Base-by-base conservation (phyloP, 1,140 invertebrate species). In the Drosophila kikkawai region DNA sequence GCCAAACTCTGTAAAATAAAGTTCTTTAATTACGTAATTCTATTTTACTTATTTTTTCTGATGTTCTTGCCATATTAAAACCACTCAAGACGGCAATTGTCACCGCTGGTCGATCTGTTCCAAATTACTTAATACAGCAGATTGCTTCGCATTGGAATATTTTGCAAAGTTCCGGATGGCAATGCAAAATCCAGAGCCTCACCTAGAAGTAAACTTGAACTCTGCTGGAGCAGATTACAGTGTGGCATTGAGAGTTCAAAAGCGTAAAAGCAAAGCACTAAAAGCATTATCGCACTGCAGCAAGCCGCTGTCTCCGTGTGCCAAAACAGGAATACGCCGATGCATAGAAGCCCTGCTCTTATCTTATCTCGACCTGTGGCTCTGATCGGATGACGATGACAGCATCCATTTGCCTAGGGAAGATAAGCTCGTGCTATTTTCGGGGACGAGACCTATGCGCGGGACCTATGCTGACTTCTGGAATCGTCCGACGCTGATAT, bases 401-500 rank as follows among this genome's bases (percentile, higher is more conserved):
- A 48, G 59, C 65, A 48, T 48, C 58, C 13, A 22, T 34, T 37
- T 4, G 26, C 15, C 32, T 5, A 15, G 6, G 8, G 11, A 66
- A 48, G 65, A 66, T 68, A 66, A 68, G 44, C 32, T n/a, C 7
- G 61, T 8, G 7, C 65, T 68, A 68, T 68, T 68, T 68, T 68
- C 29, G 56, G 53, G 45, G 15, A 37, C 53, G 19, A 5, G 29
- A 69, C 42, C 51, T 68, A 56, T 67, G 61, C 61, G 61, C 22
- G n/a, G 34, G 50, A 53, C 63, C 67, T 70, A 68, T 71, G 68
- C 68, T 45, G 39, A 13, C 48, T 55, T 50, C 41, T 51, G 19
- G 13, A 12, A 36, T 15, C 44, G 64, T 58, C 65, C 53, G 19
- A 29, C 34, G 34, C 78, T 80, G 79, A 77, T 78, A 82, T 68